phyloP scores from a whole-genome alignment of 2,888 invertebrate species.

The Thymelicus lineola region DNA sequence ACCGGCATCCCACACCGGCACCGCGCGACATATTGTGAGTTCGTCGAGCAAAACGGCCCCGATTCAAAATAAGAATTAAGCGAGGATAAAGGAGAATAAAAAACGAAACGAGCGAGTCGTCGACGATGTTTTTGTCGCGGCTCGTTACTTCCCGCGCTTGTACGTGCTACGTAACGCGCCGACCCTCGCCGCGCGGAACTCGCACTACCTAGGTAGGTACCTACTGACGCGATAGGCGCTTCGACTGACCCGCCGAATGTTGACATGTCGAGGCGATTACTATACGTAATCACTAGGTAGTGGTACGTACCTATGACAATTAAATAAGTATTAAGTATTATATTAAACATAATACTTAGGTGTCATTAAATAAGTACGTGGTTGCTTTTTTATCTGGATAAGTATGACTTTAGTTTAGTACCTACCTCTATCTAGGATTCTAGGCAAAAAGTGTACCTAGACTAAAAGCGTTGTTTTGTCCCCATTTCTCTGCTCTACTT shows the following conservation, averaged over 20 bases:
- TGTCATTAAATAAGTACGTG: conserved; percentile 1
- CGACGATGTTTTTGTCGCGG: conserved; percentile 61
- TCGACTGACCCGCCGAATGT: conserved; percentile 27
- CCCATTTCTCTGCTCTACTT: no score
- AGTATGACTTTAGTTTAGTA: no score
- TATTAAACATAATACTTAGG: not conserved
- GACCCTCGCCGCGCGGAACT: conserved; percentile 36
- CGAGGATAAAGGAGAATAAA: conserved; percentile 48
- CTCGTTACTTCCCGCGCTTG: conserved; percentile 64
- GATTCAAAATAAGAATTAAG: conserved; percentile 53
- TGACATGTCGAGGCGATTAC: conserved; percentile 28
- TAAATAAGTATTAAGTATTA: conserved; percentile 7
- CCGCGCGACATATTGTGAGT: conserved; percentile 65
- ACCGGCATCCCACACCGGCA: conserved; percentile 52
- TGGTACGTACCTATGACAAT: not conserved
- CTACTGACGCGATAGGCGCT: conserved; percentile 32
- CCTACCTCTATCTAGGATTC: no score
- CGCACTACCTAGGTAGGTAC: conserved; percentile 22
- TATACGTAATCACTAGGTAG: conserved; percentile 14
- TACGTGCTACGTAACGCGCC: conserved; percentile 54
- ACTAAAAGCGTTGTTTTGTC: no score
- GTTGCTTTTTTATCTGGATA: not conserved
- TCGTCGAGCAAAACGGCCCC: conserved; percentile 64
- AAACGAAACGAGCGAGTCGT: conserved; percentile 57
- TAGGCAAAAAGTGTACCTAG: no score